phyloP scores from a whole-genome alignment of 2,888 invertebrate genomes.

The Rhorus exstirpatorius region DNA sequence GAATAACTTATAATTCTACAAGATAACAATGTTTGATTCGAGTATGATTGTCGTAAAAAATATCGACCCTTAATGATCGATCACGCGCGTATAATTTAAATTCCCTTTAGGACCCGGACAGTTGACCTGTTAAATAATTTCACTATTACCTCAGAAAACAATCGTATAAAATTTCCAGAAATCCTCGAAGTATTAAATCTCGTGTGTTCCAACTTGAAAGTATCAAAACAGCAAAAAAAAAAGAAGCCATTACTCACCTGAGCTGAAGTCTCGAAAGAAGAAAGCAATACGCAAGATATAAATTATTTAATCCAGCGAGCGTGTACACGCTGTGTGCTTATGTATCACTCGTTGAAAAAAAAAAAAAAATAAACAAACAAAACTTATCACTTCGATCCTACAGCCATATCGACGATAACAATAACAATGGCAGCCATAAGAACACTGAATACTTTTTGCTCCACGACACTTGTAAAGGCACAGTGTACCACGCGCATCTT shows the following conservation, averaged over 20 bases:
- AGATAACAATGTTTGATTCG: too few species aligned
- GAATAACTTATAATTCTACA: too few species aligned
- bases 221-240: not conserved
- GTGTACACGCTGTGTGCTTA: not conserved
- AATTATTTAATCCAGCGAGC: conserved; percentile 17
- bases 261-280: not conserved
- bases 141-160: too few species aligned
- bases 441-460: too few species aligned
- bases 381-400: not conserved
- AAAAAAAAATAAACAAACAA: not conserved
- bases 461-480: conserved; percentile 39
- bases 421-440: too few species aligned
- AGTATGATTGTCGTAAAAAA: too few species aligned
- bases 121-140: too few species aligned
- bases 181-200: not conserved
- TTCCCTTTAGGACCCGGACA: too few species aligned
- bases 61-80: too few species aligned
- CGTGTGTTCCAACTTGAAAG: not conserved
- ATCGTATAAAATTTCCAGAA: not conserved
- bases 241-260: conserved; percentile 34
- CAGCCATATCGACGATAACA: too few species aligned
- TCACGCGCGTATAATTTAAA: too few species aligned
- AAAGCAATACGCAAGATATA: not conserved
- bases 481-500: not conserved
- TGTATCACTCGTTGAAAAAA: not conserved